These are phyloP conservation scores for Drosophila melanogaster DNA, from an alignment of 1,140 invertebrate genomes.

Conservation along the genomic window DNA sequence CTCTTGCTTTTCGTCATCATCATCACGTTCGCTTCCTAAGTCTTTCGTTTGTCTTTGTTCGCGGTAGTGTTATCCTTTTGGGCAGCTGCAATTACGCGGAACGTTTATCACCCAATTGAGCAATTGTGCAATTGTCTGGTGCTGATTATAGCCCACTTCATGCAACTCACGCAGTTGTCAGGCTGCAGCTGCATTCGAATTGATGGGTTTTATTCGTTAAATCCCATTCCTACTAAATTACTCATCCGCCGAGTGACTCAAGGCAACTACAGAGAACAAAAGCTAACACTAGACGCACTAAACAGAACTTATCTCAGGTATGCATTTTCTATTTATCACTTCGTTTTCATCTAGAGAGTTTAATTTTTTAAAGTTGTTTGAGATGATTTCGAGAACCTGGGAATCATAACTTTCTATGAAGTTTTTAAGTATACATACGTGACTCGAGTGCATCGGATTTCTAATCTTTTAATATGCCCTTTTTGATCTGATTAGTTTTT, in stretches of 20 bases:
- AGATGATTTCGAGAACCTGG: conserved; percentile 43
- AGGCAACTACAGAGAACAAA: conserved; percentile 34
- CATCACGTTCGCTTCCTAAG: conserved; percentile 65
- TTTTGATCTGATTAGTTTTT: conserved; percentile 36
- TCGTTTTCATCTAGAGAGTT: conserved; percentile 50
- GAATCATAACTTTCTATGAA: conserved; percentile 69
- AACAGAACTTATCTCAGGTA: conserved; percentile 2
- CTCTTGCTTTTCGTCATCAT: conserved; percentile 51
- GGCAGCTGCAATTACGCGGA: conserved; percentile 60
- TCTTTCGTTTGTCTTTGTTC: conserved; percentile 52
- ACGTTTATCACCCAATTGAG: conserved; percentile 58
- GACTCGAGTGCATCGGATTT: conserved; percentile 62
- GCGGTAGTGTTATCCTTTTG: conserved; percentile 42
- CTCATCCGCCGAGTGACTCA: conserved; percentile 63
- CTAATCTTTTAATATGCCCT: conserved; percentile 75
- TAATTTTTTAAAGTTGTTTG: conserved; percentile 14
- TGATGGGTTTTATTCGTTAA: conserved; percentile 6
- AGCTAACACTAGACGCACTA: conserved; percentile 19
- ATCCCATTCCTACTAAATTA: conserved; percentile 38
- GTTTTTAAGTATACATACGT: conserved; percentile 70
- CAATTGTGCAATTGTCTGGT: conserved; percentile 44
- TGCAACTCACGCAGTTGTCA: conserved; percentile 63
- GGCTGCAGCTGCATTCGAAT: conserved; percentile 25
- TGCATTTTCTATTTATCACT: conserved; percentile 46
- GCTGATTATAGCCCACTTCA: conserved; percentile 68